A percentile compares a stretch with the other conserved stretches of the same genome.
Conservation (phyloP, 2,888 invertebrate genomes). For the Achlya flavicornis region DNA sequence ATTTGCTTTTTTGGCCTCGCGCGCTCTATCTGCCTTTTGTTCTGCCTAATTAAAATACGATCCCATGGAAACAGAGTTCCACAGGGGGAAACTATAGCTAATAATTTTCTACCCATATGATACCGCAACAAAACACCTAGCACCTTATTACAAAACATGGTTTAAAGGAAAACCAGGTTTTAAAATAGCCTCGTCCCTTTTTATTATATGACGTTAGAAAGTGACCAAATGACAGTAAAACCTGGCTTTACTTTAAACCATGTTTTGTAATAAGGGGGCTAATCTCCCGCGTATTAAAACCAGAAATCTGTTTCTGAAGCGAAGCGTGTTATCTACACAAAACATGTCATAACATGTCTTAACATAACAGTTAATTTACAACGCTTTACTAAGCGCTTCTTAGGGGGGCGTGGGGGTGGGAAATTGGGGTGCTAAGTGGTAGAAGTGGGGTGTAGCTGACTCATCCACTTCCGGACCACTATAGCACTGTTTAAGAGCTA, state of each 20-base stretch:
- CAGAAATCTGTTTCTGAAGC: constrained; percentile 3
- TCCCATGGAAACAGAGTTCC: too few relatives aligned
- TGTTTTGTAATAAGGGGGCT: too few relatives aligned
- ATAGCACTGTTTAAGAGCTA: neutral
- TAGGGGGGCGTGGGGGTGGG: constrained; percentile 14
- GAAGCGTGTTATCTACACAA: neutral
- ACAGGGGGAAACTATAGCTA: neutral
- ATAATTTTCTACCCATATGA: neutral
- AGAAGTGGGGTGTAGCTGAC: constrained; percentile 21
- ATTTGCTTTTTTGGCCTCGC: too few relatives aligned
- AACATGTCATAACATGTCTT: neutral
- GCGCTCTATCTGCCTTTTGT: too few relatives aligned
- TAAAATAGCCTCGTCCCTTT: too few relatives aligned
- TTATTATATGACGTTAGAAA: too few relatives aligned
- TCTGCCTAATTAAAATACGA: too few relatives aligned
- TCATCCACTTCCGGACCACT: constrained; percentile 26
- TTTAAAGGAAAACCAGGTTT: too few relatives aligned
- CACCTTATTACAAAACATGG: too few relatives aligned
- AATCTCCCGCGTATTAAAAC: neutral
- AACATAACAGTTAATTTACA: constrained; percentile 10
- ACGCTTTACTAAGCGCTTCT: constrained; percentile 11
- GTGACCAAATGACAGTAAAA: too few relatives aligned
- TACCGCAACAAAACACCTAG: neutral
- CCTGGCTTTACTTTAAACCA: too few relatives aligned
- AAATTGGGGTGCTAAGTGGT: neutral